Evolutionary conservation across 2,113 vertebrate species (phyloP).

Genomic region (Rissa tridactyla): DNA sequence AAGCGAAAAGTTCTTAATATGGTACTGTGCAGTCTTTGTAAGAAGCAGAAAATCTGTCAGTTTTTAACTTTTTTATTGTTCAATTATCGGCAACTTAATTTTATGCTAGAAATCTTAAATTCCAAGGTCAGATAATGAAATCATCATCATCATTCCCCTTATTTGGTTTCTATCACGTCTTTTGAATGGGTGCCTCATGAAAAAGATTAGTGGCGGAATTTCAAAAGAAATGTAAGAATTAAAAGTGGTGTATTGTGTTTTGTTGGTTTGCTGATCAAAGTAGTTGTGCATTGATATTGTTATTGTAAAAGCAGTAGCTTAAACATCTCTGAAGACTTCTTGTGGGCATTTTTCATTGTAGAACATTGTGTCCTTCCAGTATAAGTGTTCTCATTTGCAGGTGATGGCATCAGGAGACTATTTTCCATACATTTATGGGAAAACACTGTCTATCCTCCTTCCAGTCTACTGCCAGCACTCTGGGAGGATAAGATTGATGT

Average conservation of each 20-base stretch:
- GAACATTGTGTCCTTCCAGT: not conserved
- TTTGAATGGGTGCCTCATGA: not conserved
- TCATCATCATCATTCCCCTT: not conserved
- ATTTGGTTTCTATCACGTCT: not conserved
- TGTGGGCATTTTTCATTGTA: not conserved
- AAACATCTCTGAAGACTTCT: not conserved
- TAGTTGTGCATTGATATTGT: not conserved
- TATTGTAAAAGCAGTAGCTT: not conserved
- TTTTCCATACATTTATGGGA: not conserved
- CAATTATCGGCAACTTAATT: not conserved
- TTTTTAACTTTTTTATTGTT: not conserved
- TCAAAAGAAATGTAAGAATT: fast-evolving
- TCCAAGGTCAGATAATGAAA: not conserved
- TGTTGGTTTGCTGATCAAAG: not conserved
- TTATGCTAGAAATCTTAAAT: not conserved
- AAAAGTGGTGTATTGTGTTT: not conserved
- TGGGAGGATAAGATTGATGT: not conserved
- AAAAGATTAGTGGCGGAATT: not conserved
- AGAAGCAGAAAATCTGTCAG: not conserved
- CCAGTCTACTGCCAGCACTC: not conserved
- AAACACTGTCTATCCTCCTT: not conserved
- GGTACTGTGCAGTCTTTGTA: not conserved
- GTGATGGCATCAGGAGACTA: not conserved
- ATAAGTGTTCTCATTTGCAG: not conserved
- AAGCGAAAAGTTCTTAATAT: not conserved